Evolutionary conservation across 2,797 vertebrate genomes (phyloP), one percentile per base, ranked within the genome.

Genomic region (Catostomus latipinnis): DNA sequence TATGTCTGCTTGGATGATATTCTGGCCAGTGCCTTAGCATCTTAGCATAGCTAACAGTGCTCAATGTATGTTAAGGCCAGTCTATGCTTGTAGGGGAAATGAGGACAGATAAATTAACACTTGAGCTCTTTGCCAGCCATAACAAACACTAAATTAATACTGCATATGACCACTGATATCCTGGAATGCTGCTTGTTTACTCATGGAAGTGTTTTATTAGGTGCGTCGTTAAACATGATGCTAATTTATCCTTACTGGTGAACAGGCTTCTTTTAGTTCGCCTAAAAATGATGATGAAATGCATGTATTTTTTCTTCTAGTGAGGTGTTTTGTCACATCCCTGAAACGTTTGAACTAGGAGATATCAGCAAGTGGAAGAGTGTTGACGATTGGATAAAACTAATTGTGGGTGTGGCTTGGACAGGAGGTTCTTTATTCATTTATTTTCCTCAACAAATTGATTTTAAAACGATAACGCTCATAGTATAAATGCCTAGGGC

Each of bases 1-100:
- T 83, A 76, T 84, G 69, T 84, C 81, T 82, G 86, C 80, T 87
- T 88, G 83, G 58, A 82, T 73, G 78, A 72, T 82, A 82, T 81
- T 71, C 72, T 77, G 65, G 63, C 62, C 78, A 69, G 62, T 56
- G 11, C 22, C 53, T 67, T 48, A 69, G 62, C 48, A 54, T 43
- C 50, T 56, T 4, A 12, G 1, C 4, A 63, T 72, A 16, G 71
- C 71, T 74, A 22, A 50, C 56, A n/a, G 46, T 22, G 7, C 11
- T 34, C 43, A 22, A 5, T 49, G 62, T 46, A 6, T 52, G 49
- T 18, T 61, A 62, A 10, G 12, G 45, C 16, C 58, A n/a, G 71
- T n/a, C 6, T 5, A 2, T 67, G 52, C 12, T n/a, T 4, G 9
- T 10, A 10, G 46, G 4, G 46, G n/a, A 70, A 68, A 78, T 53